Evolutionary conservation across 2,888 invertebrate species (phyloP).

Genomic region (Athetis lepigone): DNA sequence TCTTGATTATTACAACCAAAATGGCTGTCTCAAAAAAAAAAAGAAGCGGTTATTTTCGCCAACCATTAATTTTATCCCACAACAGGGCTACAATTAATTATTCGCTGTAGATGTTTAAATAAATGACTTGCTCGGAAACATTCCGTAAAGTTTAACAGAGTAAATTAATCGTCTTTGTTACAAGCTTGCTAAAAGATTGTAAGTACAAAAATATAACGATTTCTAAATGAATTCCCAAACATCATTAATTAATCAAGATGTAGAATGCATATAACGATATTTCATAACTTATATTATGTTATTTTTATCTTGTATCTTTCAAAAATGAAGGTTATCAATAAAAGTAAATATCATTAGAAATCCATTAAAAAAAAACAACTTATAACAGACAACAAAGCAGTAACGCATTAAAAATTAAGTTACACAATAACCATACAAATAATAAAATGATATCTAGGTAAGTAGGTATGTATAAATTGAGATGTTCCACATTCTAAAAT

Average conservation of each 20-base stretch:
- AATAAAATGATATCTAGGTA: conserved; percentile 26
- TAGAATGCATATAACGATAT: conserved; percentile 34
- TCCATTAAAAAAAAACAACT: conserved; percentile 27
- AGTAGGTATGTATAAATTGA: conserved; percentile 57
- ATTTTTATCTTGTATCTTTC: conserved; percentile 20
- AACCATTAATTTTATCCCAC: conserved; percentile 7
- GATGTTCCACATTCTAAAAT: conserved; percentile 61
- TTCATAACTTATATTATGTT: conserved; percentile 40
- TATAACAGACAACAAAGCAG: conserved; percentile 10
- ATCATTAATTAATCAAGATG: conserved; percentile 54
- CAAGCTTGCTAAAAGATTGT: conserved; percentile 44
- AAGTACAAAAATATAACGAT: conserved; percentile 45
- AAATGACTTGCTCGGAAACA: conserved; percentile 13
- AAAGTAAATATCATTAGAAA: conserved; percentile 29
- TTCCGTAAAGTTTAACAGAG: conserved; percentile 26
- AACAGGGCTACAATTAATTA: conserved; percentile 17
- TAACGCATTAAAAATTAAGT: conserved; percentile 34
- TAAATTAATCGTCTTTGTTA: conserved; percentile 45
- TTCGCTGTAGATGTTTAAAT: conserved; percentile 4
- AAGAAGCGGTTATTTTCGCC: no score
- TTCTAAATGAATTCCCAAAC: conserved; percentile 46
- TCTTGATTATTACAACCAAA: no score
- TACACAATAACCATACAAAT: conserved; percentile 37
- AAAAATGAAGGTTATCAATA: conserved; percentile 40
- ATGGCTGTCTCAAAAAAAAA: no score